Percentiles rank a stretch among this genome's conserved stretches.
Conservation (phyloP, 2,797 vertebrate genomes). For the Oreonectes daqikongensis region DNA sequence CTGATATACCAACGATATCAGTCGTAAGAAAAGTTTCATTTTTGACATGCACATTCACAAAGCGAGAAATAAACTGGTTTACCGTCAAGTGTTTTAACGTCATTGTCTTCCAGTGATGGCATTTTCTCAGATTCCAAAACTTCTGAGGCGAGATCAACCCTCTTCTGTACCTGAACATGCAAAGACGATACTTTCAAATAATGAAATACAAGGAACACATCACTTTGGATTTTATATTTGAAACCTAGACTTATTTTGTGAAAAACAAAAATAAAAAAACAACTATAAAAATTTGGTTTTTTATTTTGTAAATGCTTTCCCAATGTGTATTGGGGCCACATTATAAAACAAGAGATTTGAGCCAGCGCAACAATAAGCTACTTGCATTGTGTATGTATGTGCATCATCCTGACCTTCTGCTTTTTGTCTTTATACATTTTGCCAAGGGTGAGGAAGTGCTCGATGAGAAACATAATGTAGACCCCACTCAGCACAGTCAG, state of each 20-base stretch:
- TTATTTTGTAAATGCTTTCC: too few species aligned
- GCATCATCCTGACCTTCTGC: constrained; percentile 83
- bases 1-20: constrained; percentile 52
- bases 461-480: constrained; percentile 98
- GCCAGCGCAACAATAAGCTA: neutral
- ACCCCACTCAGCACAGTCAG: constrained; percentile 90
- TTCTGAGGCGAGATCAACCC: constrained; percentile 80
- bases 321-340: too few species aligned
- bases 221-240: neutral
- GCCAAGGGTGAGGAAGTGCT: constrained; percentile 94
- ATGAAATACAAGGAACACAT: neutral
- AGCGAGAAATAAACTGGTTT: constrained; percentile 42
- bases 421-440: constrained; percentile 99
- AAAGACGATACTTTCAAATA: neutral
- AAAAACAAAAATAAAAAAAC: too few species aligned
- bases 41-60: too few species aligned
- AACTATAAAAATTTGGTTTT: too few species aligned
- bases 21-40: neutral
- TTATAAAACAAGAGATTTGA: neutral
- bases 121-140: constrained; percentile 84
- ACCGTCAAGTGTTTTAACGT: constrained; percentile 83
- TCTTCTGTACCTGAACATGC: constrained; percentile 81
- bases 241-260: too few species aligned
- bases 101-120: constrained; percentile 80
- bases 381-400: neutral